A percentile compares a stretch with the other conserved stretches of the same genome.
phyloP scores from a whole-genome alignment of 2,113 vertebrate species.

The Columbina picui region DNA sequence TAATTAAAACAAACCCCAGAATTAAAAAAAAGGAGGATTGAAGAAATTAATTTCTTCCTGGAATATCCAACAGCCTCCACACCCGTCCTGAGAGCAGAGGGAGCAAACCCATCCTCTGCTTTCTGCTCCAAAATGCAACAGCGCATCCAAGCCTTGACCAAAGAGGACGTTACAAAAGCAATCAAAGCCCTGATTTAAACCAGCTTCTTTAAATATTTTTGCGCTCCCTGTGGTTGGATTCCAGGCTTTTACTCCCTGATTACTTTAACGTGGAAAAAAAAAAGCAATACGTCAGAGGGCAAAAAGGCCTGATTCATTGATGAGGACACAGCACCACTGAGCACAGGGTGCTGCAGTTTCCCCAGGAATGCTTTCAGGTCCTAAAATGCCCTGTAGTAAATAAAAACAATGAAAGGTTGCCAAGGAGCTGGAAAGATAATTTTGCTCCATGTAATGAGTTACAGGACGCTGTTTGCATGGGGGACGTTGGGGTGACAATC shows the following conservation, averaged over 20 bases:
- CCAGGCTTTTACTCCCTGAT: conserved; percentile 28
- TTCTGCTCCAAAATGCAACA: not conserved
- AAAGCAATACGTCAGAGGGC: rapidly evolving
- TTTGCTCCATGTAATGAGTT: not conserved
- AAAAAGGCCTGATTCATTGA: conserved; percentile 46
- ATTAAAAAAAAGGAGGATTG: not conserved
- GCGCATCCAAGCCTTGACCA: not conserved
- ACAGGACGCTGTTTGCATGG: not conserved
- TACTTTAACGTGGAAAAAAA: not conserved
- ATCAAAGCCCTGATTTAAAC: conserved; percentile 40
- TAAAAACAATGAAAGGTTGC: not conserved
- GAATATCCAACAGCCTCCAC: not conserved
- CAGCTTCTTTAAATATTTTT: conserved; percentile 36
- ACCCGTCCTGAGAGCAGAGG: rapidly evolving
- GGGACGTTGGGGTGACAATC: not conserved
- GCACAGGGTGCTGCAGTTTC: conserved; percentile 26
- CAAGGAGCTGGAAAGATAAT: not conserved
- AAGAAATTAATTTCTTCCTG: not conserved
- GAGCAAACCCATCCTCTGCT: not conserved
- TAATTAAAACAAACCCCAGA: not conserved
- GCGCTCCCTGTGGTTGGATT: not conserved
- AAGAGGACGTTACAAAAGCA: not conserved
- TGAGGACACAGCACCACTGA: not conserved
- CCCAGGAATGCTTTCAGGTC: not conserved
- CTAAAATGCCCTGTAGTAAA: conserved; percentile 40